Base-by-base conservation (phyloP, 2,797 vertebrate genomes). In the Chelon labrosus region DNA sequence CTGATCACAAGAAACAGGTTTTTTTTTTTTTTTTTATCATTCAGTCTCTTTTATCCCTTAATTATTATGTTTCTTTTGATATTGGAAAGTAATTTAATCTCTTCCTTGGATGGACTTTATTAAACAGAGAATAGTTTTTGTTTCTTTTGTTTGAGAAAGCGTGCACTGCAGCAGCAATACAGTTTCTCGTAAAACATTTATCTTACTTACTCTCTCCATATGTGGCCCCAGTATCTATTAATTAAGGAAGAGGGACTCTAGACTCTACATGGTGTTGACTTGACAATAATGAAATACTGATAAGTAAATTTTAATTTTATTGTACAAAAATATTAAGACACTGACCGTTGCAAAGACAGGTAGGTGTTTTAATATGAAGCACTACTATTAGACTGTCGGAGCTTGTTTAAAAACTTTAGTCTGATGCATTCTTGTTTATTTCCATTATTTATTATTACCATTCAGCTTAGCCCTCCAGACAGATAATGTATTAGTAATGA, bases 11-110 rank as follows among this genome's bases (percentile, higher is more conserved):
- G n/a, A 64, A 58, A 16, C 42, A 53, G 64, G 55, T 63, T 22
- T 22, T 1, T 22, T 1, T 27, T 27, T 27, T 59, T 79, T 79
- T 63, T 74, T 83, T 77, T 56, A 85, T 81, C 63, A 73, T 27
- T 55, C 44, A 70, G 73, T 82, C 70, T 79, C 65, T 79, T 78
- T 82, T 50, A 80, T 82, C 68, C 38, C 68, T 73, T 71, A 68
- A 83, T 78, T 35, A 62, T 38, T 60, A 11, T 12, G 1, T 69
- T 57, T 76, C 74, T 72, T 87, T 83, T 85, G 72, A 79, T 79
- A 53, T 65, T 10, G 3, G 38, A 52, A 65, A 70, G 47, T 55
- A 61, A 85, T 74, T 77, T 65, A 20, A 44, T 65, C 38, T 49
- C 14, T 65, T 58, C 64, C 55, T 70, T 51, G 39, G 42, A 58